phyloP scores from a whole-genome alignment of 1,140 invertebrate species.

The Drosophila simulans region DNA sequence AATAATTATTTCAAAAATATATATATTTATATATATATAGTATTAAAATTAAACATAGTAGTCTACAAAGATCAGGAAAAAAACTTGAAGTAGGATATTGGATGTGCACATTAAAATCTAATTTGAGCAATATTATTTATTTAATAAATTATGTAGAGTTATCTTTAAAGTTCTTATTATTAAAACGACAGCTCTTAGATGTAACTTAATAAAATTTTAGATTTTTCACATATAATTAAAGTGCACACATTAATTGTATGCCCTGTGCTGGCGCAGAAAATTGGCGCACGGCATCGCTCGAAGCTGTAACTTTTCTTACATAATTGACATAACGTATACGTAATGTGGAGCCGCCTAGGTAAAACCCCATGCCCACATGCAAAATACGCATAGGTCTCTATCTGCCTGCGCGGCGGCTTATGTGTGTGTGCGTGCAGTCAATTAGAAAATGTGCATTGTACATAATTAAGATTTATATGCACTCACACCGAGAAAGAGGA shows the following conservation, averaged over 20 bases:
- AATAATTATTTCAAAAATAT: too few species aligned
- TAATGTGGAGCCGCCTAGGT: constrained; percentile 59
- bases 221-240: neutral
- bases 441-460: constrained; percentile 81
- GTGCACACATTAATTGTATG: neutral
- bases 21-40: too few species aligned
- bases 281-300: constrained; percentile 21
- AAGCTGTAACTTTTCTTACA: constrained; percentile 73
- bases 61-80: too few species aligned
- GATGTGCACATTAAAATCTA: too few species aligned
- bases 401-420: constrained; percentile 5
- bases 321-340: constrained; percentile 78
- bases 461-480: constrained; percentile 80
- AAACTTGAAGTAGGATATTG: too few species aligned
- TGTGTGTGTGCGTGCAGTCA: constrained; percentile 56
- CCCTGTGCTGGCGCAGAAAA: constrained; percentile 22
- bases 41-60: too few species aligned
- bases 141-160: too few species aligned
- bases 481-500: constrained; percentile 27
- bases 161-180: too few species aligned
- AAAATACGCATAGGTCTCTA: constrained; percentile 6
- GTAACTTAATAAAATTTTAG: too few species aligned
- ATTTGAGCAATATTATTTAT: too few species aligned
- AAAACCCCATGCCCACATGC: constrained; percentile 1
- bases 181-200: too few species aligned